phyloP scores from a whole-genome alignment of 2,797 vertebrate genomes.

The Enteromius unitaeniatus region DNA sequence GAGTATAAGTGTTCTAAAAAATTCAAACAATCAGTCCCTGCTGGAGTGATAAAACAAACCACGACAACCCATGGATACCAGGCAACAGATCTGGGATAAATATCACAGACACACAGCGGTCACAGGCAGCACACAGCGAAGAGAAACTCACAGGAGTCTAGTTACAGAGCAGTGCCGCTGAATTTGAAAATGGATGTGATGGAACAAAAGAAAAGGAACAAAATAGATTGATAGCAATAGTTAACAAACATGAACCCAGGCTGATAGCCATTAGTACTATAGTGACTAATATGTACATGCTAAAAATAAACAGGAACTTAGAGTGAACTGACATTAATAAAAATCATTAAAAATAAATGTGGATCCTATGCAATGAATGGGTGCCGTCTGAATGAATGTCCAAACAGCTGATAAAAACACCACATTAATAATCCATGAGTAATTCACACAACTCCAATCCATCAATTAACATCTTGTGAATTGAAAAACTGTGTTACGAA shows the following conservation, averaged over 20 bases:
- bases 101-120: background rate
- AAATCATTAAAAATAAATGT: too few species aligned
- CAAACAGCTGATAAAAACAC: background rate
- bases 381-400: background rate
- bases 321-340: background rate
- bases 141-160: background rate
- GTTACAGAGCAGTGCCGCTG: background rate
- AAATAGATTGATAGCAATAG: background rate
- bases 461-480: background rate
- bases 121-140: background rate
- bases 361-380: too few species aligned
- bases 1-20: background rate
- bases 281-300: background rate
- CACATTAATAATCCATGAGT: too few species aligned
- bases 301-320: slow-evolving; percentile 1
- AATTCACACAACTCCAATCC: background rate
- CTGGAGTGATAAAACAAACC: slow-evolving; percentile 31
- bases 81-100: background rate
- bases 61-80: background rate
- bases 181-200: background rate
- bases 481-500: background rate
- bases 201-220: background rate
- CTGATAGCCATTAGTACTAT: background rate
- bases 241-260: background rate
- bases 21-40: slow-evolving; percentile 7